Percentiles rank a stretch among this genome's conserved stretches.
Evolutionary conservation across 2,797 vertebrate species (phyloP).

Genomic region (Scarus forsteni): DNA sequence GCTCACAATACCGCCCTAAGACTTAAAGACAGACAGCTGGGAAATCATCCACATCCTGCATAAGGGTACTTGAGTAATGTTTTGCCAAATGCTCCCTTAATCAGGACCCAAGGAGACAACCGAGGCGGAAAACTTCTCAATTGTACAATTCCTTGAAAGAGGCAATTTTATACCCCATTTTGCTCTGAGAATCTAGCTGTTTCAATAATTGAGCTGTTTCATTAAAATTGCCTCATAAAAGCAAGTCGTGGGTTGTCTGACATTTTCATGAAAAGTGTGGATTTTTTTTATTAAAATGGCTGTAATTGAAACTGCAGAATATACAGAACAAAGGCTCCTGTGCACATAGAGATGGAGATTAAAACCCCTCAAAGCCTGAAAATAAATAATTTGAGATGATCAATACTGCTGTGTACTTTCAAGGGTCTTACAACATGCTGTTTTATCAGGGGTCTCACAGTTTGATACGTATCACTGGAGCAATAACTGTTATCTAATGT

Average conservation of each 20-base stretch:
- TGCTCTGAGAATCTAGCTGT: background rate
- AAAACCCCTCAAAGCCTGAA: too few species aligned
- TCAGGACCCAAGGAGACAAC: slow-evolving; percentile 23
- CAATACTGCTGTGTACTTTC: too few species aligned
- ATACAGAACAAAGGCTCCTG: slow-evolving; percentile 11
- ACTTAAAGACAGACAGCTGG: slow-evolving; percentile 59
- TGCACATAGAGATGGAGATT: too few species aligned
- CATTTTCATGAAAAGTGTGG: slow-evolving; percentile 3
- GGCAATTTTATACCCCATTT: background rate
- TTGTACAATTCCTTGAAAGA: background rate
- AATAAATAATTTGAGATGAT: too few species aligned
- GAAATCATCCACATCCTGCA: slow-evolving; percentile 42
- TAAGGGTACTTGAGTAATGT: slow-evolving; percentile 54
- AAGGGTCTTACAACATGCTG: too few species aligned
- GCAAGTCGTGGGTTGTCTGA: background rate
- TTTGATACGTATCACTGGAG: too few species aligned
- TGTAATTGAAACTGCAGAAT: slow-evolving; percentile 4
- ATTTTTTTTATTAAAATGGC: slow-evolving; percentile 1
- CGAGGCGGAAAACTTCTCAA: slow-evolving; percentile 12
- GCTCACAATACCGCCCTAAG: slow-evolving; percentile 19
- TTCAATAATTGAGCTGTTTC: slow-evolving; percentile 10
- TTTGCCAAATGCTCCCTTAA: slow-evolving; percentile 50
- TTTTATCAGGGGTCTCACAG: too few species aligned
- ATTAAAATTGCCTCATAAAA: slow-evolving; percentile 15
- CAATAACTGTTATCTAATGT: too few species aligned